These are phyloP conservation scores for Synergus itoensis DNA, from an alignment of 2,888 invertebrate species.

Conservation along the genomic window DNA sequence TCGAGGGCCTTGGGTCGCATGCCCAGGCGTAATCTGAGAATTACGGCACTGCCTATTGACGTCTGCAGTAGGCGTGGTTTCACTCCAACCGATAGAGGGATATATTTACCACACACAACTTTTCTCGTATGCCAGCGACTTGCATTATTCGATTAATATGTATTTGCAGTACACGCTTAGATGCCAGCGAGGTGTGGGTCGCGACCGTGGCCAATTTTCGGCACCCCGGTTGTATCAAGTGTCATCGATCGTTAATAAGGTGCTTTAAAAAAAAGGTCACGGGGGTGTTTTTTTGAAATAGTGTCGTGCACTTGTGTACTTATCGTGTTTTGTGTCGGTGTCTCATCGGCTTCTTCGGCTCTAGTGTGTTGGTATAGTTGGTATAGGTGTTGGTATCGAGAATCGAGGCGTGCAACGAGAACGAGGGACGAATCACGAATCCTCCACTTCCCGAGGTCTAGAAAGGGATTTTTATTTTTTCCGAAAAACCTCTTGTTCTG, in stretches of 20 bases:
- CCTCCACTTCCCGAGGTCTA: constrained; percentile 1
- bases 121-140: constrained; percentile 63
- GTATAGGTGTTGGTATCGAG: constrained; percentile 1
- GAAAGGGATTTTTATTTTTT: constrained; percentile 4
- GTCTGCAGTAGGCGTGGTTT: constrained; percentile 78
- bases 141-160: constrained; percentile 70
- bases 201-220: constrained; percentile 65
- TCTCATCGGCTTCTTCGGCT: constrained; percentile 22
- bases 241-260: constrained; percentile 32
- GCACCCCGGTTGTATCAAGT: constrained; percentile 65
- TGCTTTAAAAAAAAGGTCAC: constrained; percentile 42
- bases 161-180: constrained; percentile 66
- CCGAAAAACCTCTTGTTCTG: background rate
- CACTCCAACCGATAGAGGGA: constrained; percentile 68
- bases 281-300: constrained; percentile 47
- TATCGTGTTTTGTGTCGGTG: constrained; percentile 20
- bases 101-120: constrained; percentile 72
- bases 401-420: constrained; percentile 20
- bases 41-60: constrained; percentile 77
- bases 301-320: constrained; percentile 30
- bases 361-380: constrained; percentile 25
- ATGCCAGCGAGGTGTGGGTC: constrained; percentile 67
- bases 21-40: constrained; percentile 48
- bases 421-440: constrained; percentile 8
- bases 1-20: constrained; percentile 10